These are phyloP conservation scores for Listronotus bonariensis DNA, from an alignment of 1,140 invertebrate genomes.

Conservation along the genomic window DNA sequence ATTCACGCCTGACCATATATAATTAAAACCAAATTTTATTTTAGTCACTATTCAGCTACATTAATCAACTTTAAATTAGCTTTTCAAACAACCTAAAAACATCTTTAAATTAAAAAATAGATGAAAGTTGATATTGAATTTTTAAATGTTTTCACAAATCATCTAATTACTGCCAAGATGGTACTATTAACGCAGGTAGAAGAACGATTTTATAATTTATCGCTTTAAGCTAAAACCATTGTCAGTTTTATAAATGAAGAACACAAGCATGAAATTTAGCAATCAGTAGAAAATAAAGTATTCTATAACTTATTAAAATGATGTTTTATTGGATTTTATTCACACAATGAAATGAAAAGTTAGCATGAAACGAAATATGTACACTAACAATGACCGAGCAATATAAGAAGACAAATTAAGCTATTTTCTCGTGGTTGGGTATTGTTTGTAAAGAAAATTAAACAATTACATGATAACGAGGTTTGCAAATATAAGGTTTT, in stretches of 20 bases:
- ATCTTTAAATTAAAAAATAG: slow-evolving; percentile 16
- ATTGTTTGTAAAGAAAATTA: slow-evolving; percentile 31
- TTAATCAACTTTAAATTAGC: slow-evolving; percentile 24
- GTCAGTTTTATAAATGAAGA: slow-evolving; percentile 48
- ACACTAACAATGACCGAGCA: slow-evolving; percentile 12
- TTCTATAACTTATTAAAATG: slow-evolving; percentile 45
- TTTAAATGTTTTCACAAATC: slow-evolving; percentile 23
- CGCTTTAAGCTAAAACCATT: slow-evolving; percentile 41
- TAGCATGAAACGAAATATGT: slow-evolving; percentile 7
- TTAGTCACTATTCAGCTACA: neutral
- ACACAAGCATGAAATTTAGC: slow-evolving; percentile 43
- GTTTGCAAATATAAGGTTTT: neutral
- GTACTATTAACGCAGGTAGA: slow-evolving; percentile 46
- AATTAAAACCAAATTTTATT: neutral
- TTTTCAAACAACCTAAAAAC: slow-evolving; percentile 23
- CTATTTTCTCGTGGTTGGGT: slow-evolving; percentile 21
- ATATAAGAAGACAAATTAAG: slow-evolving; percentile 19
- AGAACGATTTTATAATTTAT: slow-evolving; percentile 44
- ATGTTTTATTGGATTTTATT: slow-evolving; percentile 43
- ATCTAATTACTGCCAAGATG: slow-evolving; percentile 28
- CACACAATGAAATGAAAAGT: slow-evolving; percentile 26
- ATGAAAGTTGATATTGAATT: slow-evolving; percentile 15
- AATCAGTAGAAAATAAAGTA: slow-evolving; percentile 45
- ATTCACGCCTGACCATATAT: too few species aligned
- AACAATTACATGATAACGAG: too few species aligned